Evolutionary conservation across 1,140 invertebrate genomes (phyloP).

Genomic region (Drosophila simulans): DNA sequence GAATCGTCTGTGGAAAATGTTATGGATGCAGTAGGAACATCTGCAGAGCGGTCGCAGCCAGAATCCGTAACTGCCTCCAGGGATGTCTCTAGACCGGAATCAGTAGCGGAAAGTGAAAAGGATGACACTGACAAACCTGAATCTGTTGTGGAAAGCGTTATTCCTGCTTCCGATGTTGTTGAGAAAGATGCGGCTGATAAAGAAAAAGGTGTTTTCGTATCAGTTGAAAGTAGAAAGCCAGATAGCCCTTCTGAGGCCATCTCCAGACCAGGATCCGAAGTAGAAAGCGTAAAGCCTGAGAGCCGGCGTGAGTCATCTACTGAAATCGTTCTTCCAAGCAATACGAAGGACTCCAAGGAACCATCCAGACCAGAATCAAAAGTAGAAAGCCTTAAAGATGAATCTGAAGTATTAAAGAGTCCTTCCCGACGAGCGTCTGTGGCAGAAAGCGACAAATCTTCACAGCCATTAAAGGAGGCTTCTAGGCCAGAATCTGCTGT

Average conservation of each 20-base stretch:
- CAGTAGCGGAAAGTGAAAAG: not conserved
- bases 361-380: conserved; percentile 16
- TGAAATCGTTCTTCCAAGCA: conserved; percentile 34
- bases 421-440: conserved; percentile 34
- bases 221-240: too few species aligned
- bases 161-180: conserved; percentile 1
- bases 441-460: conserved; percentile 11
- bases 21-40: conserved; percentile 5
- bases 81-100: not conserved
- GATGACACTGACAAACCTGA: conserved; percentile 10
- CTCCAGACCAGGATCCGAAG: conserved; percentile 7
- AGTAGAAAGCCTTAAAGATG: conserved; percentile 3
- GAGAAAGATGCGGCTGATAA: too few species aligned
- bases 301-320: conserved; percentile 22
- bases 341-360: conserved; percentile 7
- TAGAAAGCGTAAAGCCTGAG: conserved; percentile 14
- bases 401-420: not conserved
- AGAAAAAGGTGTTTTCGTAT: too few species aligned
- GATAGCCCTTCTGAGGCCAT: conserved; percentile 5
- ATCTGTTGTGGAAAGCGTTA: conserved; percentile 36
- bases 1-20: conserved; percentile 16
- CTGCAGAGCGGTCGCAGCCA: conserved; percentile 15
- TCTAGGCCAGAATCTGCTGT: conserved; percentile 15
- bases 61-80: conserved; percentile 9
- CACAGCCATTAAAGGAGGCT: conserved; percentile 18